A percentile compares a stretch with the other conserved stretches of the same genome.
Evolutionary conservation across 2,888 invertebrate species (phyloP).

Genomic region (Muschampia plurimacula): DNA sequence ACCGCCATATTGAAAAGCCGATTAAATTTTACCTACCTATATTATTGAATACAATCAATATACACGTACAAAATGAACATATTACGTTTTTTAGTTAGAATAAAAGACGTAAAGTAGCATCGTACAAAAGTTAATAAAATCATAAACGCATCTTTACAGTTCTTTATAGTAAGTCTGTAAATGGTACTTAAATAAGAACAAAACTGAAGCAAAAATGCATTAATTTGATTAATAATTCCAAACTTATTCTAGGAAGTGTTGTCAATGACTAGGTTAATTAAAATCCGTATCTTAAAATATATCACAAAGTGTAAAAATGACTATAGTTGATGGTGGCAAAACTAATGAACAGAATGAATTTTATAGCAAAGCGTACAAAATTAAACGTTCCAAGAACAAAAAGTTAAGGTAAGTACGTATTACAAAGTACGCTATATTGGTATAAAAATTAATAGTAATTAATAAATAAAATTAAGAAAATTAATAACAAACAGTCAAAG

Average conservation of each 20-base stretch:
- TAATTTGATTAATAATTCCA: slow-evolving; percentile 27
- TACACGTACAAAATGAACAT: slow-evolving; percentile 63
- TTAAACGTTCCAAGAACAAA: slow-evolving; percentile 19
- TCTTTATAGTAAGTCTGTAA: not conserved
- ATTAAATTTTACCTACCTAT: slow-evolving; percentile 43
- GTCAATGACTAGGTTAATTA: slow-evolving; percentile 68
- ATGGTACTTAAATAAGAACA: slow-evolving; percentile 45
- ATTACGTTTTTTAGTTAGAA: slow-evolving; percentile 58
- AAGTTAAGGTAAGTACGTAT: slow-evolving; percentile 36
- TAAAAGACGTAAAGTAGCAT: slow-evolving; percentile 70
- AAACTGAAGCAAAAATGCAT: slow-evolving; percentile 44
- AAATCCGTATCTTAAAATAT: slow-evolving; percentile 52
- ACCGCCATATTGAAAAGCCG: slow-evolving; percentile 43
- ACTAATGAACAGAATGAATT: slow-evolving; percentile 9
- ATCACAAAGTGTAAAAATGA: slow-evolving; percentile 55
- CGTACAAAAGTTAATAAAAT: slow-evolving; percentile 51
- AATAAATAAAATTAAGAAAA: slow-evolving; percentile 29
- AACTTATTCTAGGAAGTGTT: slow-evolving; percentile 22
- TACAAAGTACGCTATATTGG: slow-evolving; percentile 36
- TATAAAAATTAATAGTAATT: slow-evolving; percentile 33
- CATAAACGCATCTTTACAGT: not conserved
- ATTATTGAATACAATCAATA: slow-evolving; percentile 29
- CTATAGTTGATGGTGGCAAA: slow-evolving; percentile 8
- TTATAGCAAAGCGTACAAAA: slow-evolving; percentile 23
- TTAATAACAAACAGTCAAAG: slow-evolving; percentile 35